Percentiles rank a stretch among this genome's conserved stretches.
These are phyloP conservation scores for Seriola dumerili DNA, from an alignment of 2,113 vertebrate genomes.

Conservation along the genomic window DNA sequence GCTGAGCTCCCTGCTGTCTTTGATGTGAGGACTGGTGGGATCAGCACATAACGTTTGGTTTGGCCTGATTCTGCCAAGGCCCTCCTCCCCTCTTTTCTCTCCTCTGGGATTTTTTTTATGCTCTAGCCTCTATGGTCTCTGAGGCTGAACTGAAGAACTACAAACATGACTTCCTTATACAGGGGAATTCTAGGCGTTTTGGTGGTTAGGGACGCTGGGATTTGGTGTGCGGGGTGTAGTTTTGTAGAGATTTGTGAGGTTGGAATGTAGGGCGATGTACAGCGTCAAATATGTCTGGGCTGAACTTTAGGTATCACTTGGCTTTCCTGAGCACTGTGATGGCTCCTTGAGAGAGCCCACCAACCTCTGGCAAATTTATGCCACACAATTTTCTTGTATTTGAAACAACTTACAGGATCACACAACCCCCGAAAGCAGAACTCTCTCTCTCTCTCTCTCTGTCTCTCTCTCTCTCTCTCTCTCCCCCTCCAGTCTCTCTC, in stretches of 20 bases:
- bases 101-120: slow-evolving; percentile 52
- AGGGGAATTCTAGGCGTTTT: slow-evolving; percentile 39
- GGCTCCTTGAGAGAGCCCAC: slow-evolving; percentile 36
- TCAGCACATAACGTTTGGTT: slow-evolving; percentile 80
- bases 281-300: slow-evolving; percentile 12
- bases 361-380: slow-evolving; percentile 34
- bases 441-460: neutral
- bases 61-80: slow-evolving; percentile 80
- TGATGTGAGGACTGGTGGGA: slow-evolving; percentile 81
- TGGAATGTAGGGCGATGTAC: slow-evolving; percentile 13
- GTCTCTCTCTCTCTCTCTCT: slow-evolving; percentile 28
- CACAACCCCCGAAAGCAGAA: slow-evolving; percentile 12
- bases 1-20: slow-evolving; percentile 80
- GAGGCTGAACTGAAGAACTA: slow-evolving; percentile 66
- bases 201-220: slow-evolving; percentile 56
- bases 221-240: slow-evolving; percentile 39
- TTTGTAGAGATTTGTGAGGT: slow-evolving; percentile 44
- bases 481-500: neutral
- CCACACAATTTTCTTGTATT: slow-evolving; percentile 23
- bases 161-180: slow-evolving; percentile 68
- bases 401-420: slow-evolving; percentile 21
- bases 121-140: slow-evolving; percentile 60
- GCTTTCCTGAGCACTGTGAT: slow-evolving; percentile 40
- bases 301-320: slow-evolving; percentile 23
- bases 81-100: slow-evolving; percentile 19